Conservation (phyloP, 2,113 vertebrate species). For the Scytalopus superciliaris region DNA sequence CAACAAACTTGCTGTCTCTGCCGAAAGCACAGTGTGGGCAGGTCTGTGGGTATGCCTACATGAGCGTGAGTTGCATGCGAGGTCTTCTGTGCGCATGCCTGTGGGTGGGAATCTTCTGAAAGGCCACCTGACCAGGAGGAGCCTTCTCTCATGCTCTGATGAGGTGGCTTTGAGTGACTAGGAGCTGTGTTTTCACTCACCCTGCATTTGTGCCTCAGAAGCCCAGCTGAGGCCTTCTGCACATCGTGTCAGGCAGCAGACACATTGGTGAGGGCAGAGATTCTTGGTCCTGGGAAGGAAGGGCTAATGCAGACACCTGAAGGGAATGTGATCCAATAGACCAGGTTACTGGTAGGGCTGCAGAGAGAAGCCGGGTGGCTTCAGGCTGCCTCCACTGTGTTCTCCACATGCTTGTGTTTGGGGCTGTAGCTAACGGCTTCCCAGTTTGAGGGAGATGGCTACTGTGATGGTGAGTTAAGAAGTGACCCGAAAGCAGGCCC, state of each 20-base stretch:
- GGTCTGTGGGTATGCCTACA: not conserved
- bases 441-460: not conserved
- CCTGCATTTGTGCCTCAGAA: not conserved
- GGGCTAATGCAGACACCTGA: not conserved
- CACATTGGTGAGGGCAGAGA: fast-evolving
- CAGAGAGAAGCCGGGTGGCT: not conserved
- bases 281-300: not conserved
- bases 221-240: not conserved
- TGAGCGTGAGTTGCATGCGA: fast-evolving
- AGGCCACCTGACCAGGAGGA: slow-evolving; percentile 18
- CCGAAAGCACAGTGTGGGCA: not conserved
- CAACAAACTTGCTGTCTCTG: not conserved
- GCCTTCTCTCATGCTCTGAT: not conserved
- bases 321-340: not conserved
- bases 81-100: not conserved
- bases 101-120: not conserved
- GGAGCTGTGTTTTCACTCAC: not conserved
- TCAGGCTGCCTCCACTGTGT: not conserved
- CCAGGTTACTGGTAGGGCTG: not conserved
- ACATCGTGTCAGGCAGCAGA: not conserved
- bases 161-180: not conserved
- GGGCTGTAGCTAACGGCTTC: not conserved
- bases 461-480: not conserved
- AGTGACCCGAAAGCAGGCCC: not conserved
- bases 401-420: not conserved